Base-by-base conservation (phyloP, 30 jellyfish, hydroid and myxozoan species). In the Clytia hemisphaerica region DNA sequence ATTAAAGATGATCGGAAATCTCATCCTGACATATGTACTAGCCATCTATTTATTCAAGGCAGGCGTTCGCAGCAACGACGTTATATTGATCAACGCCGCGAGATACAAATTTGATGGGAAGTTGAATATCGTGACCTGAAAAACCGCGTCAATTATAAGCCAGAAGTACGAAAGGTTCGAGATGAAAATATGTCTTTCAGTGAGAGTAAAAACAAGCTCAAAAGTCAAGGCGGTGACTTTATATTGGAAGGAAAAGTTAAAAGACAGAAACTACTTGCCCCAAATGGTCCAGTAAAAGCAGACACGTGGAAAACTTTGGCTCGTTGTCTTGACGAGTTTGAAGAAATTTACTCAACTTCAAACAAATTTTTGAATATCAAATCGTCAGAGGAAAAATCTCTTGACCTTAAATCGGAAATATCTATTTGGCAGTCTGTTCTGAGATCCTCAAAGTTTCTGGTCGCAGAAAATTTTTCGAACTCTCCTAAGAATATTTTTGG, bases 151-250 rank as follows among this genome's bases (percentile, higher is more conserved):
- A 14, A 22, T 0, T 57, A 57, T 57, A 38, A 38, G 0, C 0
- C 0, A 1, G 0, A 2, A 0, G 51, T 57, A 26, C 5, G 44
- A 22, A 15, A 57, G 16, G 14, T 22, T 25, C 25, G 51, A 57
- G 70, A 57, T 31, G 16, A 57, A 21, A 6, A 7, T 1, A 1
- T 1, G 0, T 1, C 54, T 0, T 57, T 0, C 2, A 1, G 0
- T 10, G 0, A 2, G 0, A 21, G 44, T 1, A 1, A 7, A 57
- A 4, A 1, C 19, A 1, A 1, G 16, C 0, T 22, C 0, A 6
- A 57, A 33, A 57, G 44, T n/a, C 70, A 57, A 57, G 70, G 70
- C 0, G 70, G 70, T 0, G 70, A 57, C 30, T 57, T 57, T 2
- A 26, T 57, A 5, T 2, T 57, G 0, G 70, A 57, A 2, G 44